Evolutionary conservation across 2,888 invertebrate genomes (phyloP).

Genomic region (Mesorhabditis sp.): DNA sequence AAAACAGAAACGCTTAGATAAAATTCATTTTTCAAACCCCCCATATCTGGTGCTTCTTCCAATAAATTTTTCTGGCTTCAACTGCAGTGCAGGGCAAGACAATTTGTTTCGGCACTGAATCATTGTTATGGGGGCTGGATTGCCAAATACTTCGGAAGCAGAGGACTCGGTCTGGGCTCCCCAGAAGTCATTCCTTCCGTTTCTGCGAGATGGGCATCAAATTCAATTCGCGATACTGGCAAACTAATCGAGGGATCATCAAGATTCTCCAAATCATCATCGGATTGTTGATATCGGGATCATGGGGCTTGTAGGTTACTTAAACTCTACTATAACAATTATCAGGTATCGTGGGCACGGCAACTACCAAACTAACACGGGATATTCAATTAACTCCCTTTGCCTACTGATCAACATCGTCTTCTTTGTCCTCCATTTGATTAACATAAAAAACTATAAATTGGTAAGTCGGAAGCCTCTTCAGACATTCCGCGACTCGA

Average conservation of each 20-base stretch:
- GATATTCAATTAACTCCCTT: not conserved
- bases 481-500: too few species aligned
- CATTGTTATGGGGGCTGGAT: too few species aligned
- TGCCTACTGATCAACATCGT: slow-evolving; percentile 1
- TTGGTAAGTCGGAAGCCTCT: not conserved
- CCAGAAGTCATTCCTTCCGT: too few species aligned
- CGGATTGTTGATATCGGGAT: slow-evolving; percentile 42
- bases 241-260: slow-evolving; percentile 44
- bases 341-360: not conserved
- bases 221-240: slow-evolving; percentile 41
- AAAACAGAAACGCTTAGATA: too few species aligned
- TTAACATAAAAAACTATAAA: not conserved
- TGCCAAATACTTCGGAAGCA: too few species aligned
- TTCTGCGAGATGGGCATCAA: slow-evolving; percentile 21
- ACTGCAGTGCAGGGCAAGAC: too few species aligned
- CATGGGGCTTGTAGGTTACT: too few species aligned
- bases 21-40: too few species aligned
- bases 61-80: too few species aligned
- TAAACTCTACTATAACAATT: not conserved
- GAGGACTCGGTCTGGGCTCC: too few species aligned
- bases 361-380: slow-evolving; percentile 2
- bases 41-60: too few species aligned
- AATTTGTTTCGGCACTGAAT: too few species aligned
- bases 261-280: slow-evolving; percentile 46
- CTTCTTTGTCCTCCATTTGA: slow-evolving; percentile 2